Conservation (phyloP, 2,888 invertebrate genomes). For the Phortica okadai region DNA sequence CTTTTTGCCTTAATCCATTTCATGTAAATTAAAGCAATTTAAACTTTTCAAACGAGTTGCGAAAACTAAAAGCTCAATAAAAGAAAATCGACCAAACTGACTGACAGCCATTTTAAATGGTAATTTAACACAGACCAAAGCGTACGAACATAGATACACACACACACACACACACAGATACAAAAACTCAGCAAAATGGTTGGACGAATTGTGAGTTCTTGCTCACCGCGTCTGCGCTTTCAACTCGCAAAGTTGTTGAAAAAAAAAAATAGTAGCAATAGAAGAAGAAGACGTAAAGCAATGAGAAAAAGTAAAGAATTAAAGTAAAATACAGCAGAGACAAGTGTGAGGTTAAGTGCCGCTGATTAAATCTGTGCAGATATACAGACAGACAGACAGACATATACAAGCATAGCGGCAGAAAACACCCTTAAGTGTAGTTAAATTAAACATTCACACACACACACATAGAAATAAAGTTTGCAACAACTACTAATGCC, state of each 20-base stretch:
- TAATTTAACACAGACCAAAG: constrained; percentile 58
- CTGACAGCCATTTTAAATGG: constrained; percentile 73
- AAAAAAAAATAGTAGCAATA: constrained; percentile 11
- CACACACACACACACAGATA: constrained; percentile 35
- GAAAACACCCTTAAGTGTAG: constrained; percentile 17
- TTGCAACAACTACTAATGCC: not conserved
- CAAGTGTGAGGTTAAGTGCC: constrained; percentile 69
- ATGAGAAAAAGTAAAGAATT: constrained; percentile 36
- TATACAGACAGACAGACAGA: constrained; percentile 36
- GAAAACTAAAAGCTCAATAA: constrained; percentile 70
- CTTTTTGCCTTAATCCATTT: constrained; percentile 42
- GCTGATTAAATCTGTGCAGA: constrained; percentile 65
- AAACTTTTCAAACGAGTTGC: constrained; percentile 64
- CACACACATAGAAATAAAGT: constrained; percentile 1
- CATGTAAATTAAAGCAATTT: constrained; percentile 62
- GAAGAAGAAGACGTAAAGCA: constrained; percentile 30
- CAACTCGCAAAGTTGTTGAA: constrained; percentile 14
- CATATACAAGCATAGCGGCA: constrained; percentile 38
- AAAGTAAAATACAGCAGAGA: constrained; percentile 49
- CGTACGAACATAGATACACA: constrained; percentile 35
- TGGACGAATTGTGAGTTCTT: constrained; percentile 20
- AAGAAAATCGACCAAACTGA: constrained; percentile 61
- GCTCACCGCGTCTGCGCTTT: constrained; percentile 69
- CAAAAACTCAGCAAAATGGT: constrained; percentile 34
- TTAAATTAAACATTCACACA: not conserved